phyloP scores from a whole-genome alignment of 2,113 vertebrate species.

The Muntiacus muntjak region DNA sequence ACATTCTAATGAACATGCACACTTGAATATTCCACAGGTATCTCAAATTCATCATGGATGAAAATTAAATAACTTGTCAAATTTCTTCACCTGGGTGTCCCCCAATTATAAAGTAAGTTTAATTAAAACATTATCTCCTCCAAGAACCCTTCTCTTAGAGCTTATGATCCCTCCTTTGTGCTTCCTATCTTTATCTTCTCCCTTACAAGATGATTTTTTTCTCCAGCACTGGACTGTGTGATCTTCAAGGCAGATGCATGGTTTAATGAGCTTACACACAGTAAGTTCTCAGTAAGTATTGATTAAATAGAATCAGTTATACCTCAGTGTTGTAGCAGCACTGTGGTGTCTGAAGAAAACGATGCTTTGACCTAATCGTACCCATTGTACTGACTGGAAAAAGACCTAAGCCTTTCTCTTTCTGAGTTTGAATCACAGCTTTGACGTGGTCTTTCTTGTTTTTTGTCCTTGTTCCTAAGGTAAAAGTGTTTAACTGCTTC shows the following conservation, averaged over 20 bases:
- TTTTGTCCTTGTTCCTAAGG: constrained; percentile 62
- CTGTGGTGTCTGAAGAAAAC: background rate
- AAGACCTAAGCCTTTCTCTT: constrained; percentile 66
- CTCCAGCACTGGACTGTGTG: background rate
- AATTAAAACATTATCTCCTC: background rate
- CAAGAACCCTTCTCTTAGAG: background rate
- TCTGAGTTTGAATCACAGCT: constrained; percentile 73
- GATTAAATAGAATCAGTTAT: background rate
- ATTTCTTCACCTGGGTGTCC: background rate
- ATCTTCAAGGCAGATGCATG: background rate
- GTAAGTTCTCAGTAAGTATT: background rate
- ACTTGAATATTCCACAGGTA: background rate
- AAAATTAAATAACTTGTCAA: background rate
- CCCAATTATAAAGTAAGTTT: background rate
- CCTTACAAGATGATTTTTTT: background rate
- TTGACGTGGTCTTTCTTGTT: constrained; percentile 71
- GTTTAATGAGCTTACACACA: background rate
- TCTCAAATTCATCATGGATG: background rate
- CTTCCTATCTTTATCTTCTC: background rate
- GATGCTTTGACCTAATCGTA: constrained; percentile 22
- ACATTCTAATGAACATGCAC: background rate
- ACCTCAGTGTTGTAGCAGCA: constrained; percentile 42
- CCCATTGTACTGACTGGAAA: constrained; percentile 33
- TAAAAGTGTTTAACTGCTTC: constrained; percentile 78
- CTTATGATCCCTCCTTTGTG: background rate